Evolutionary conservation across 2,797 vertebrate genomes (phyloP), one percentile per base, ranked within the genome.

Genomic region (Argya squamiceps): DNA sequence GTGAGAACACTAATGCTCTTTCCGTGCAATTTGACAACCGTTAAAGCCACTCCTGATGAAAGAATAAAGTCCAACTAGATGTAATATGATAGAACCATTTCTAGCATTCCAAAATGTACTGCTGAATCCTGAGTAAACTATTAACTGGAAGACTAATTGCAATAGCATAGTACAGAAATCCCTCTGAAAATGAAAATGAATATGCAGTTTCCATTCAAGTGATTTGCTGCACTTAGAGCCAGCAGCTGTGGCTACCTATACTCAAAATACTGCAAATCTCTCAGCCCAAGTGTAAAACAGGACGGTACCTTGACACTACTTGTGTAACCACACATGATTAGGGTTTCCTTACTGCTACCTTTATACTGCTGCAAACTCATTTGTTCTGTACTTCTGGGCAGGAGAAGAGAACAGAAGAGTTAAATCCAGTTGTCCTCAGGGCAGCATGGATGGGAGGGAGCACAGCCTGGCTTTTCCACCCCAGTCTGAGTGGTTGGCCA

Each of bases 51-150:
- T 88, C 80, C 56, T 84, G 30, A 59, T 34, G 16, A 92, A 78
- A 78, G 92, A 94, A 75, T 84, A 71, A 95, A 96, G 88, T 92
- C 47, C 74, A 94, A 11, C 26, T 49, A 39, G 49, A 62, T 60
- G 34, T 19, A 79, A n/a, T 43, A 70, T 22, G 7, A 46, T 41
- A 87, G 34, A 90, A 56, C n/a, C 1, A 43, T 64, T 86, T 70
- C 73, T 52, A 68, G 21, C 37, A 52, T 58, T 92, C 94, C 21
- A 73, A 74, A 93, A 69, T 22, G 21, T 60, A 32, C 26, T 32
- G 17, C n/a, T 86, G 53, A 88, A 84, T 91, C 21, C 80, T 44
- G 59, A 65, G 34, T 71, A 78, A 94, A 68, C 47, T 81, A 73
- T 88, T 92, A 91, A 49, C 34, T 70, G 30, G 39, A 73, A 70